Evolutionary conservation across 2,113 vertebrate genomes (phyloP), one percentile per base, ranked within the genome.

Genomic region (Bos indicus): DNA sequence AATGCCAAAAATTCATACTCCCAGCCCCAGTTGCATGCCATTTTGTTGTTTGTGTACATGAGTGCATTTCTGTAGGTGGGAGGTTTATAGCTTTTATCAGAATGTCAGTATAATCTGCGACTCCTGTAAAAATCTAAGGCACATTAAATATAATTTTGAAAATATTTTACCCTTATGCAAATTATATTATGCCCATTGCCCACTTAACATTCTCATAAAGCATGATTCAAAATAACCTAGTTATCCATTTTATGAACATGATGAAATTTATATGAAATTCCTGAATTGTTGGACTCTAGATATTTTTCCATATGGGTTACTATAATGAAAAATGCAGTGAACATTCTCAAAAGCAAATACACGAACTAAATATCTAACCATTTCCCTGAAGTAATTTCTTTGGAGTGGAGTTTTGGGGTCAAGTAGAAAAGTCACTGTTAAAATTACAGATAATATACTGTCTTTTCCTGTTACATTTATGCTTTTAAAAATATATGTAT

Each of bases 111-210:
- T 93, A 74, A 67, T 81, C 2, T 9, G 6, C 23, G 25, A 25
- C 9, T 10, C 14, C 23, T 91, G n/a, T 16, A 88, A 88, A 86
- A 83, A 2, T 82, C 30, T 91, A 59, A 54, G 16, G 67, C 52
- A 78, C 8, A 85, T 12, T 64, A 30, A 96, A 30, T 89, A 28
- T 36, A 60, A 85, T 62, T 83, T 97, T 96, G 43, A 85, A 80
- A 94, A 94, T 85, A 54, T 51, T 19, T 78, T 78, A 82, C 67
- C 54, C 15, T 21, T 1, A 71, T 93, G 62, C 51, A 59, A 33
- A 56, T 64, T 94, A 82, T 8, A 57, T 92, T 85, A 21, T 64
- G 14, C 2, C 25, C 36, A 57, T 60, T 56, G 3, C 28, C 26
- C 43, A 7, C 1, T 90, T 85, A 84, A 57, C 30, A 87, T 43